Evolutionary conservation across 2,113 vertebrate species (phyloP).

Genomic region (Cynopterus brachyotis): DNA sequence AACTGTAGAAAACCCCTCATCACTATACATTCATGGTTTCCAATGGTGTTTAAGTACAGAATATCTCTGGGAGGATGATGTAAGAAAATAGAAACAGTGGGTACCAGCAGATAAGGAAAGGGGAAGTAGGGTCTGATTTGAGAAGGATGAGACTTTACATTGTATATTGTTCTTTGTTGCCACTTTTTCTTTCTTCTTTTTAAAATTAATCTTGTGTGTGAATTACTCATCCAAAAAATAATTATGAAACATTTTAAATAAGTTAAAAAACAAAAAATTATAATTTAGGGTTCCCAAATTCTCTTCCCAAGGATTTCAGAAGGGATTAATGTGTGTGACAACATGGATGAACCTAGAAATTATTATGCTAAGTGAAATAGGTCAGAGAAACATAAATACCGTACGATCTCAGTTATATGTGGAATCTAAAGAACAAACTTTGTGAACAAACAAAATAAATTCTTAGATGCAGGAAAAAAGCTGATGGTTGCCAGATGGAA

Average conservation of each 20-base stretch:
- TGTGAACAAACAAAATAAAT: too few relatives aligned
- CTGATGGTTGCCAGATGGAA: too few relatives aligned
- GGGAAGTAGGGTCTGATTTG: background rate
- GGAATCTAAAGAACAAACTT: too few relatives aligned
- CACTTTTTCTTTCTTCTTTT: background rate
- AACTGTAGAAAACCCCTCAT: background rate
- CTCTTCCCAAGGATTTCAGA: background rate
- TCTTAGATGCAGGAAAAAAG: too few relatives aligned
- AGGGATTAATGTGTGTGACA: background rate
- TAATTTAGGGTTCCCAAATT: conserved; percentile 9
- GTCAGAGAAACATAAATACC: too few relatives aligned
- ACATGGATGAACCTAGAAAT: too few relatives aligned
- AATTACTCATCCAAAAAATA: background rate
- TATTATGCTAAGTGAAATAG: too few relatives aligned
- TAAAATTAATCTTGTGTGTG: background rate
- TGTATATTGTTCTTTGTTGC: background rate
- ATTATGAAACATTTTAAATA: background rate
- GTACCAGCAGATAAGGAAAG: background rate
- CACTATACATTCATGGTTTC: background rate
- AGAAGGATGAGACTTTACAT: background rate
- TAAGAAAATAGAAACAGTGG: background rate
- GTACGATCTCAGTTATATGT: too few relatives aligned
- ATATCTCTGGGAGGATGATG: background rate
- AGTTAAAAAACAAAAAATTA: background rate
- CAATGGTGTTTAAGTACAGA: background rate